Percentiles rank a stretch among this genome's conserved stretches.
Conservation (phyloP, 1,140 invertebrate genomes). For the Lasioglossum albipes region DNA sequence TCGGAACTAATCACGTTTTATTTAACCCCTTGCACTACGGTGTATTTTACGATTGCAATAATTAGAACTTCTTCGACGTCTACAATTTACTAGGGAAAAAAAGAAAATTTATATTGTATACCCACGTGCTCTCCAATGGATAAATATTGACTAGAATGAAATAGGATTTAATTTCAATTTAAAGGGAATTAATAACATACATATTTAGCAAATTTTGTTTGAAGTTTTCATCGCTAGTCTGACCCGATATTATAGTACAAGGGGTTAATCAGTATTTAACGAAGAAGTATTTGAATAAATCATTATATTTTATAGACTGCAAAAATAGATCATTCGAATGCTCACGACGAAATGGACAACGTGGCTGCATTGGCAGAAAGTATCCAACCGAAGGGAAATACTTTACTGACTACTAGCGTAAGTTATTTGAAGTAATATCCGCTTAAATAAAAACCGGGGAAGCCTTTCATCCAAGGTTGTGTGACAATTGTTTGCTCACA, state of each 20-base stretch:
- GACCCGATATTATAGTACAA: too few species aligned
- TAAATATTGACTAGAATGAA: too few species aligned
- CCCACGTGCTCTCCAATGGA: too few species aligned
- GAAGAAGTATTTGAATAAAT: not conserved
- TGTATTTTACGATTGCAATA: too few species aligned
- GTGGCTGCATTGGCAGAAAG: slow-evolving; percentile 97
- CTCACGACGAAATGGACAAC: slow-evolving; percentile 88
- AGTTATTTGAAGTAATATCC: slow-evolving; percentile 57
- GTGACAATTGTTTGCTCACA: slow-evolving; percentile 59
- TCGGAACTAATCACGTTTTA: not conserved
- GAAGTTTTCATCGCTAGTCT: too few species aligned
- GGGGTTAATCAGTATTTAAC: not conserved
- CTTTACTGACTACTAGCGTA: slow-evolving; percentile 92
- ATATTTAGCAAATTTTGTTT: too few species aligned
- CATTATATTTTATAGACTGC: slow-evolving; percentile 66
- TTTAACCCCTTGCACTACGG: not conserved
- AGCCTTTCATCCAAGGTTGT: slow-evolving; percentile 76
- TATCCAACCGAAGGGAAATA: slow-evolving; percentile 98
- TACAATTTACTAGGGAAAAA: too few species aligned
- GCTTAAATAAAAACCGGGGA: not conserved
- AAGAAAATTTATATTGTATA: too few species aligned
- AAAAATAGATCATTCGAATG: slow-evolving; percentile 81
- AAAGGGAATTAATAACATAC: too few species aligned
- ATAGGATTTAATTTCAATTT: too few species aligned
- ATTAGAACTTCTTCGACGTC: too few species aligned